phyloP scores from a whole-genome alignment of 2,797 vertebrate genomes.

The Apogon hyalosoma region DNA sequence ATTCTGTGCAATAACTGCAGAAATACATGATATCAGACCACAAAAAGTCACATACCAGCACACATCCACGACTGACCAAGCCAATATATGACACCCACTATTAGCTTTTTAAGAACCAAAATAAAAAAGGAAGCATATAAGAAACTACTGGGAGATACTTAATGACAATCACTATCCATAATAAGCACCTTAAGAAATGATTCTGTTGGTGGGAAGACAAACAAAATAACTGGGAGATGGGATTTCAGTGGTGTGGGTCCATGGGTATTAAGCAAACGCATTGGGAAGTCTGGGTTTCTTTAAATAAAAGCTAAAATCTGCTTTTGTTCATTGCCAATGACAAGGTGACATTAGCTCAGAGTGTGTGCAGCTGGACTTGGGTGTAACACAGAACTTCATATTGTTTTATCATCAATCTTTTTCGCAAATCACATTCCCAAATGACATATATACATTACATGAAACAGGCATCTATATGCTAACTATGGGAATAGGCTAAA shows the following conservation, averaged over 20 bases:
- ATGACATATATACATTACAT: slow-evolving; percentile 15
- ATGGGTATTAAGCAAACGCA: not conserved
- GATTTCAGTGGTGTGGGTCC: not conserved
- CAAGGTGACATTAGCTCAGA: not conserved
- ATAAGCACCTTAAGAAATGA: not conserved
- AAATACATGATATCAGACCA: not conserved
- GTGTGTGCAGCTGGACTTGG: slow-evolving; percentile 35
- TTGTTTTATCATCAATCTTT: slow-evolving; percentile 35
- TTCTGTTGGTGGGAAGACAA: not conserved
- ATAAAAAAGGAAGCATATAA: not conserved
- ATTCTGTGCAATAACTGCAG: not conserved
- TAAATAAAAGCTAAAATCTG: not conserved
- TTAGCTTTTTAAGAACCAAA: too few species aligned
- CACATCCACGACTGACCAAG: not conserved
- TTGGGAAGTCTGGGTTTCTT: slow-evolving; percentile 14
- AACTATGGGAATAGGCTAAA: not conserved
- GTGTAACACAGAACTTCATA: slow-evolving; percentile 1
- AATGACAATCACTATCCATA: not conserved
- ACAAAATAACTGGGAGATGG: not conserved
- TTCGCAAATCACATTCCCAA: not conserved
- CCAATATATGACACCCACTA: not conserved
- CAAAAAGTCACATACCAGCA: not conserved
- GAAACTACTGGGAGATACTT: not conserved
- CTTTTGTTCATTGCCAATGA: slow-evolving; percentile 27
- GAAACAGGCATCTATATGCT: not conserved